A percentile compares a stretch with the other conserved stretches of the same genome.
Evolutionary conservation across 2,113 vertebrate species (phyloP).

Genomic region (Thalassoma bifasciatum): DNA sequence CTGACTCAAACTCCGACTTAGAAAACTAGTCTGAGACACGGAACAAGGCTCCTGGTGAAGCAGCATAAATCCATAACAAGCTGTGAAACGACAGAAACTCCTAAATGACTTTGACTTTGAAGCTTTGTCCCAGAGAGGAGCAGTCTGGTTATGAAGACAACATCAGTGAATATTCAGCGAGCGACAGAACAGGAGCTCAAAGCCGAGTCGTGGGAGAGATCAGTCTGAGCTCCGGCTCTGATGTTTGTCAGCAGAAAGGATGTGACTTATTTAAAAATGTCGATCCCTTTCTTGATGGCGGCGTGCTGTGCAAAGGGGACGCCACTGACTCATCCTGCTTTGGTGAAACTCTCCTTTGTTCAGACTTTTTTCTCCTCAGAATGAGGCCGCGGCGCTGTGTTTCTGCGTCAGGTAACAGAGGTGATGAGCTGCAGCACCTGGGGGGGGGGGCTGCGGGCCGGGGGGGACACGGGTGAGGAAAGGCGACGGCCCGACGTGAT

Average conservation of each 20-base stretch:
- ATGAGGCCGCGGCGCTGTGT: constrained; percentile 19
- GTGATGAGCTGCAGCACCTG: constrained; percentile 62
- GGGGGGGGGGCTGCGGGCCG: constrained; percentile 14
- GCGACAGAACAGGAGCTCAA: constrained; percentile 38
- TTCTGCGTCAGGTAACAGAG: constrained; percentile 16
- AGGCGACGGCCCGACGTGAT: constrained; percentile 39
- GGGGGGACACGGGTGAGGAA: constrained; percentile 32
- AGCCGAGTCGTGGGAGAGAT: constrained; percentile 27
- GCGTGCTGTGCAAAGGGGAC: not conserved
- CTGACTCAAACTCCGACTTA: too few species aligned
- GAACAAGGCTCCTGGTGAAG: constrained; percentile 4
- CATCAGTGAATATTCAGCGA: constrained; percentile 33
- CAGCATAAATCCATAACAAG: not conserved
- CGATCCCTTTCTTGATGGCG: constrained; percentile 30
- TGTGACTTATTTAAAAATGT: constrained; percentile 42
- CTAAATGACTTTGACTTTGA: constrained; percentile 38
- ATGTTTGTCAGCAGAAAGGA: constrained; percentile 47
- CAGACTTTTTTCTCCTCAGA: constrained; percentile 40
- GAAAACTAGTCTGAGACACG: not conserved
- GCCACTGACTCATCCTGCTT: constrained; percentile 34
- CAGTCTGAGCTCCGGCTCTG: constrained; percentile 34
- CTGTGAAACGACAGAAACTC: not conserved
- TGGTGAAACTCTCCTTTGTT: constrained; percentile 34
- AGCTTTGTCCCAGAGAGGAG: constrained; percentile 33
- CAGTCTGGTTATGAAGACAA: constrained; percentile 19